phyloP scores from a whole-genome alignment of 2,113 vertebrate species.

The Eudyptes chrysolophus region DNA sequence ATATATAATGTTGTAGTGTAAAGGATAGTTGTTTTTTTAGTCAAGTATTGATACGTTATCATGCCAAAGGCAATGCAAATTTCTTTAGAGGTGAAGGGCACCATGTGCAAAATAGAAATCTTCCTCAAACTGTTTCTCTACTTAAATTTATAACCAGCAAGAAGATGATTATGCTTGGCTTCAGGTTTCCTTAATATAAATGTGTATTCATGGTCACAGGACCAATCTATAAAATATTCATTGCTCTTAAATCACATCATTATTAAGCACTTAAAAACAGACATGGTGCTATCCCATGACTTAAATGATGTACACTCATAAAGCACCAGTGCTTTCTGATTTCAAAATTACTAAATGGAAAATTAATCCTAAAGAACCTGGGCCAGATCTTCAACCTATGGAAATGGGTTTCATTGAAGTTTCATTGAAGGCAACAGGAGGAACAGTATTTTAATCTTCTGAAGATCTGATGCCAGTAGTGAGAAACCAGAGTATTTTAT shows the following conservation, averaged over 20 bases:
- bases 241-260: not conserved
- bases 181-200: not conserved
- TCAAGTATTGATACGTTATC: not conserved
- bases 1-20: not conserved
- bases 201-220: not conserved
- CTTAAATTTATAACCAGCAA: not conserved
- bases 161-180: not conserved
- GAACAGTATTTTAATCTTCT: not conserved
- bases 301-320: not conserved
- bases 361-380: not conserved
- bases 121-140: not conserved
- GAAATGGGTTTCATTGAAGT: not conserved
- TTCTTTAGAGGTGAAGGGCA: not conserved
- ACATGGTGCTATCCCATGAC: not conserved
- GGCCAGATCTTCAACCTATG: not conserved
- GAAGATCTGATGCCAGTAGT: not conserved
- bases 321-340: not conserved
- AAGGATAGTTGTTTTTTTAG: not conserved
- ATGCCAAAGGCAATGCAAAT: not conserved
- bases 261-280: not conserved
- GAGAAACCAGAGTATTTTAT: not conserved
- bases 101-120: not conserved
- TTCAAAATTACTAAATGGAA: not conserved
- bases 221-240: not conserved
- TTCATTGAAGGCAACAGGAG: not conserved